A percentile compares a stretch with the other conserved stretches of the same genome.
These are phyloP conservation scores for Ciconia stormi DNA, from an alignment of 2,113 vertebrate genomes.

Conservation along the genomic window DNA sequence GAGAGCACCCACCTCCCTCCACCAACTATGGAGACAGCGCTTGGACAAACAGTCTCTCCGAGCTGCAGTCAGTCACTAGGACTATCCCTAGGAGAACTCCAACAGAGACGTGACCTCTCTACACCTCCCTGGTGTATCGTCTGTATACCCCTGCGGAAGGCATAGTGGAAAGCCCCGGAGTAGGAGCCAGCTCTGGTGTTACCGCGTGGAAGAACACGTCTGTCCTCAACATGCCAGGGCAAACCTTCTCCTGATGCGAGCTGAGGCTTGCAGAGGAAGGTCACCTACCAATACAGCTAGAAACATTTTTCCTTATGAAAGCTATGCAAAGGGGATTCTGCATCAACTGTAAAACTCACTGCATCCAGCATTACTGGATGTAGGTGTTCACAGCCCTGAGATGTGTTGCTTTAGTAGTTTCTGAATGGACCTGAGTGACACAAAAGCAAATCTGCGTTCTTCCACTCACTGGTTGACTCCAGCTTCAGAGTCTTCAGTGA, in stretches of 20 bases:
- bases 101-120: background rate
- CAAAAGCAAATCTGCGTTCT: conserved; percentile 25
- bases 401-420: background rate
- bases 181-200: background rate
- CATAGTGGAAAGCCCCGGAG: background rate
- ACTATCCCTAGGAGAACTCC: background rate
- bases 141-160: background rate
- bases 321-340: background rate
- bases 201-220: accelerated
- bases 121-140: background rate
- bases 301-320: background rate
- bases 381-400: conserved; percentile 42
- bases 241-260: background rate
- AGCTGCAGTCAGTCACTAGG: background rate
- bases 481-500: conserved; percentile 29
- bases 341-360: background rate
- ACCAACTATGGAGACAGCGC: accelerated
- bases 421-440: conserved; percentile 17
- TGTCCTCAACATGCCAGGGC: background rate
- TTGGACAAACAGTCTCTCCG: background rate
- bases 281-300: background rate
- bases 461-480: conserved; percentile 19
- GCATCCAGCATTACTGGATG: background rate
- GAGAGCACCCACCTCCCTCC: background rate
- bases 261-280: background rate